Conservation (phyloP, 2,888 invertebrate species). For the Crepidodera aurea region DNA sequence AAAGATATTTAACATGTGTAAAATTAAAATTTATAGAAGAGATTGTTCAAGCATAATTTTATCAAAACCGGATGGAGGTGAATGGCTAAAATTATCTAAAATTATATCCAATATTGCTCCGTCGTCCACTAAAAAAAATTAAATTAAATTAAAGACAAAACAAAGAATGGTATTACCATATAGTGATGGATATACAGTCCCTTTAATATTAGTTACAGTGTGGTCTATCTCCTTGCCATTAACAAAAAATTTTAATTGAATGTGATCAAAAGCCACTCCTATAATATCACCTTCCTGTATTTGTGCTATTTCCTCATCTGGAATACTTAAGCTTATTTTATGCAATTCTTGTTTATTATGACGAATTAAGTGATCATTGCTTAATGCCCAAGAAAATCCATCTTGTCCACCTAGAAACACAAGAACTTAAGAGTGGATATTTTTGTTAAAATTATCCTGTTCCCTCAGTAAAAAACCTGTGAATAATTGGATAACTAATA, state of each 20-base stretch:
- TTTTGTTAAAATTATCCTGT: no score
- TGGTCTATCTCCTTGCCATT: conserved; percentile 90
- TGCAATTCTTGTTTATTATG: conserved; percentile 84
- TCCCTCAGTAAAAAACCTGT: background rate
- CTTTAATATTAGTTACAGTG: conserved; percentile 87
- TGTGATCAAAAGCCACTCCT: conserved; percentile 95
- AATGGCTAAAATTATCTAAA: conserved; percentile 86
- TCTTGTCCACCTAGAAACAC: conserved; percentile 79
- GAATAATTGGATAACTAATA: no score
- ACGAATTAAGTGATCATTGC: conserved; percentile 86
- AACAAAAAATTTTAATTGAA: conserved; percentile 92
- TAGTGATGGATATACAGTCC: conserved; percentile 89
- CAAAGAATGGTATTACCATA: conserved; percentile 74
- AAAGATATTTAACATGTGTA: conserved; percentile 18
- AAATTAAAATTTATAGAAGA: conserved; percentile 73
- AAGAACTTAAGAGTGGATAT: no score
- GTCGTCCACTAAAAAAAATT: conserved; percentile 82
- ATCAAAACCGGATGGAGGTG: conserved; percentile 88
- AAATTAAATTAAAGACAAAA: conserved; percentile 16
- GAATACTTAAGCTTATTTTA: conserved; percentile 57
- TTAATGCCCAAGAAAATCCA: conserved; percentile 91
- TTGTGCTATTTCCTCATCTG: conserved; percentile 61
- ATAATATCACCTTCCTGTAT: conserved; percentile 94
- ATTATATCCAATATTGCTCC: conserved; percentile 96
- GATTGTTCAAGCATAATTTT: conserved; percentile 98